Percentiles rank a stretch among this genome's conserved stretches.
Evolutionary conservation across 2,113 vertebrate genomes (phyloP).

Genomic region (Grammomys dolichurus): DNA sequence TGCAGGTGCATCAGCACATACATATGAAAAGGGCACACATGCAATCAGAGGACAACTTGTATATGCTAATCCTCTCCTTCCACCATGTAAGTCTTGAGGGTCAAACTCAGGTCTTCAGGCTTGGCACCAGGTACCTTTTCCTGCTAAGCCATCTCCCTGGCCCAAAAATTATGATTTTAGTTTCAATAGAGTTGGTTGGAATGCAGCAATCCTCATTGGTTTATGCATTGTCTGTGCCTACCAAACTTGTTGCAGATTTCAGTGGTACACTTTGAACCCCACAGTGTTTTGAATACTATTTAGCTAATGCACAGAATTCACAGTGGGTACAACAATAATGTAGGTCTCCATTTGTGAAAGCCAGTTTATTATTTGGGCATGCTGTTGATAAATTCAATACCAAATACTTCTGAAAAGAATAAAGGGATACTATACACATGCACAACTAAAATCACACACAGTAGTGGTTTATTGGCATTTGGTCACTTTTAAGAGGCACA

Average conservation of each 20-base stretch:
- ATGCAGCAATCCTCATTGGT: not conserved
- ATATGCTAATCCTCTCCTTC: not conserved
- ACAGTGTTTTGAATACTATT: not conserved
- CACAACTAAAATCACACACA: not conserved
- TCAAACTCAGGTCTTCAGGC: not conserved
- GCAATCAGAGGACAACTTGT: not conserved
- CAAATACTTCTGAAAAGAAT: not conserved
- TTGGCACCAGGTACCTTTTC: not conserved
- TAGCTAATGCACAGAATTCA: not conserved
- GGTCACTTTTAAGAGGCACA: not conserved
- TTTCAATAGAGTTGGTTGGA: not conserved
- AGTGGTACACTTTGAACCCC: not conserved
- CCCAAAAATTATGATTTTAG: not conserved
- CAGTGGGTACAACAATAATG: not conserved
- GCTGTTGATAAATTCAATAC: not conserved
- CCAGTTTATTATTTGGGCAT: not conserved
- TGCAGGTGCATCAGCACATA: not conserved
- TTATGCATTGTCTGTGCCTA: fast-evolving
- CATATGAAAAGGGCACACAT: not conserved
- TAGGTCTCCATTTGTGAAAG: not conserved
- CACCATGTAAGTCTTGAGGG: no score
- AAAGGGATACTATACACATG: not conserved
- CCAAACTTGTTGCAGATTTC: not conserved
- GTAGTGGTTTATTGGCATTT: not conserved
- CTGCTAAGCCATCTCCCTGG: not conserved